Evolutionary conservation across 1,140 invertebrate species (phyloP).

Genomic region (Mamestra configurata): DNA sequence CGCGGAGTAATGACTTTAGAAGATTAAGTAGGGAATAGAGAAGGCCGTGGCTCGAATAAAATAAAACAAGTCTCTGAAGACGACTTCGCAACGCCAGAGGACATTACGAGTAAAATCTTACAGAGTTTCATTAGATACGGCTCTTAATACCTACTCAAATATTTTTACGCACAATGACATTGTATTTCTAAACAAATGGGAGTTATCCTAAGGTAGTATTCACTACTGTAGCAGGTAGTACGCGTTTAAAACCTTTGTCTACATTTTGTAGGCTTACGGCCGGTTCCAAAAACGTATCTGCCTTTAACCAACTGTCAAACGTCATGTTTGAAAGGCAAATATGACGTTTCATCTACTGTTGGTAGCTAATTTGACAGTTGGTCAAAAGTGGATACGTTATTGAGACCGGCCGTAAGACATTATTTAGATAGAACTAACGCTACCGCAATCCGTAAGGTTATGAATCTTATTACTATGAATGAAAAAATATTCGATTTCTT

Average conservation of each 20-base stretch:
- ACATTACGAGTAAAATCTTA: slow-evolving; percentile 25
- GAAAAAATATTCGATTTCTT: slow-evolving; percentile 2
- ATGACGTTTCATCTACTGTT: too few species aligned
- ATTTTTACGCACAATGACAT: background rate
- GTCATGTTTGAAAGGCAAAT: too few species aligned
- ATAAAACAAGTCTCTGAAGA: slow-evolving; percentile 42
- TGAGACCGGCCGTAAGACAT: background rate
- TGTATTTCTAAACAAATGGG: background rate
- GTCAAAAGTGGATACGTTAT: too few species aligned
- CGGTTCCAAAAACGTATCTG: too few species aligned
- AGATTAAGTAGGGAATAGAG: slow-evolving; percentile 55
- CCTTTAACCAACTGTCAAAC: too few species aligned
- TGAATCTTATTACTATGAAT: background rate
- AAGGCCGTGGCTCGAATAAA: slow-evolving; percentile 44
- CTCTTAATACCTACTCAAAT: background rate
- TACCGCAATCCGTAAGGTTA: slow-evolving; percentile 12
- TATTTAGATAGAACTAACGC: background rate
- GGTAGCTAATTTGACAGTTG: too few species aligned
- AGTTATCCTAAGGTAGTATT: background rate
- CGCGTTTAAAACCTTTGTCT: background rate
- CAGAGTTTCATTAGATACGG: background rate
- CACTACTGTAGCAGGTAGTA: background rate
- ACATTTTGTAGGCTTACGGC: too few species aligned
- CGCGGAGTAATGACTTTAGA: slow-evolving; percentile 58
- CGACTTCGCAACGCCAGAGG: slow-evolving; percentile 35